Conservation (phyloP, 2,797 vertebrate genomes). For the Alauda arvensis region DNA sequence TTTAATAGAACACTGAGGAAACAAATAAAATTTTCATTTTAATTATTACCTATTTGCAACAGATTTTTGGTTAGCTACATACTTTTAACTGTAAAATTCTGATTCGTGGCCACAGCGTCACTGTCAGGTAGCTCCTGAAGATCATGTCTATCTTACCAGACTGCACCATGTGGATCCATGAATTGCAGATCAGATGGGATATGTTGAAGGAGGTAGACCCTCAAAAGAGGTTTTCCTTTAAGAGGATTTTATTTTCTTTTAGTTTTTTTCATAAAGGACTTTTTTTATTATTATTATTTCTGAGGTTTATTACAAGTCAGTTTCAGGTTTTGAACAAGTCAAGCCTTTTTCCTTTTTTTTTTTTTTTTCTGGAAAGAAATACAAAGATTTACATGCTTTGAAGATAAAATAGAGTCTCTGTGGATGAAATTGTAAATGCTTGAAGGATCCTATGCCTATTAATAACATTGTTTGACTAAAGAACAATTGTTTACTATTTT, state of each 20-base stretch:
- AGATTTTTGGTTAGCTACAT: not conserved
- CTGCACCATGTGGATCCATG: too few species aligned
- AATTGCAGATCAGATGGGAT: not conserved
- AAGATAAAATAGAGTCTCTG: not conserved
- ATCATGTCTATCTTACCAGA: not conserved
- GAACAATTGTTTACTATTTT: not conserved
- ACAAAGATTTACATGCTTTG: not conserved
- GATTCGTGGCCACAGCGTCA: too few species aligned
- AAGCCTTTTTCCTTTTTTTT: accelerated
- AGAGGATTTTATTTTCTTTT: not conserved
- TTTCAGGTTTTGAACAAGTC: not conserved
- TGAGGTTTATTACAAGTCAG: not conserved
- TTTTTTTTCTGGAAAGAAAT: not conserved
- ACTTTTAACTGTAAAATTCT: not conserved
- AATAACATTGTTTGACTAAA: not conserved
- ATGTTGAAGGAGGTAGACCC: not conserved
- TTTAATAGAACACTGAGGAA: not conserved
- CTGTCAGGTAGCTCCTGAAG: not conserved
- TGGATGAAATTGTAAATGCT: not conserved
- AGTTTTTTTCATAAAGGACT: accelerated
- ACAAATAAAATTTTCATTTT: not conserved
- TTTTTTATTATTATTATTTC: not conserved
- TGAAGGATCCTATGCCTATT: not conserved
- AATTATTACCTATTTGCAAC: not conserved
- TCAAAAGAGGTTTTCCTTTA: not conserved